These are phyloP conservation scores for Garra rufa DNA, from an alignment of 2,113 vertebrate genomes.

Conservation along the genomic window DNA sequence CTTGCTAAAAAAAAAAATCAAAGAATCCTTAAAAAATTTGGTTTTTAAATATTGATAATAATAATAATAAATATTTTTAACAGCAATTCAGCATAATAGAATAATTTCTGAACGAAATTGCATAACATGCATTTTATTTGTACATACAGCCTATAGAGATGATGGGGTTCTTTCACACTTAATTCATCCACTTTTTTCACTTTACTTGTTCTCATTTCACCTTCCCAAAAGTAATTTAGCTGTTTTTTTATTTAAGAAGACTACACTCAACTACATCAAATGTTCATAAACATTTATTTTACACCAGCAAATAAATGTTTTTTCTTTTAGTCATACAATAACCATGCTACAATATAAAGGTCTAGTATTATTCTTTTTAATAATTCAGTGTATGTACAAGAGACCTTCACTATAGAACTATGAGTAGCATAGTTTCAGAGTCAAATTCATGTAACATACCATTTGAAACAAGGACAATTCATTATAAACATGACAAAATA, in stretches of 20 bases:
- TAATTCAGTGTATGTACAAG: constrained; percentile 80
- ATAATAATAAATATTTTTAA: too few species aligned
- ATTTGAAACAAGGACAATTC: constrained; percentile 80
- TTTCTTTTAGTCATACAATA: constrained; percentile 87
- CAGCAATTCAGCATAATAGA: too few species aligned
- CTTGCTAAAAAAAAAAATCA: too few species aligned
- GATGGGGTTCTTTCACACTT: not conserved
- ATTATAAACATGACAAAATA: constrained; percentile 73
- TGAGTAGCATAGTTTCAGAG: constrained; percentile 78
- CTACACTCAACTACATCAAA: constrained; percentile 58
- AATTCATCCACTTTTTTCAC: not conserved
- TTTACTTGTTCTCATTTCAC: not conserved
- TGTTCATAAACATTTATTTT: constrained; percentile 97
- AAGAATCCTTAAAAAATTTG: too few species aligned
- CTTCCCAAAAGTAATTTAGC: not conserved
- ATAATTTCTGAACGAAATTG: too few species aligned
- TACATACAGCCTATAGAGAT: not conserved
- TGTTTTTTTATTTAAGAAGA: constrained; percentile 11
- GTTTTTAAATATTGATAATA: too few species aligned
- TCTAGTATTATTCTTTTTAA: constrained; percentile 75
- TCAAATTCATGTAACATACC: constrained; percentile 85
- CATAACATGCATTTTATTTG: not conserved
- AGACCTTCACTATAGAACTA: constrained; percentile 82
- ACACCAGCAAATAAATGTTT: constrained; percentile 91
- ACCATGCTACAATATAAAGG: constrained; percentile 89